Conservation (phyloP, 2,797 vertebrate genomes). For the Neostethus bicornis region DNA sequence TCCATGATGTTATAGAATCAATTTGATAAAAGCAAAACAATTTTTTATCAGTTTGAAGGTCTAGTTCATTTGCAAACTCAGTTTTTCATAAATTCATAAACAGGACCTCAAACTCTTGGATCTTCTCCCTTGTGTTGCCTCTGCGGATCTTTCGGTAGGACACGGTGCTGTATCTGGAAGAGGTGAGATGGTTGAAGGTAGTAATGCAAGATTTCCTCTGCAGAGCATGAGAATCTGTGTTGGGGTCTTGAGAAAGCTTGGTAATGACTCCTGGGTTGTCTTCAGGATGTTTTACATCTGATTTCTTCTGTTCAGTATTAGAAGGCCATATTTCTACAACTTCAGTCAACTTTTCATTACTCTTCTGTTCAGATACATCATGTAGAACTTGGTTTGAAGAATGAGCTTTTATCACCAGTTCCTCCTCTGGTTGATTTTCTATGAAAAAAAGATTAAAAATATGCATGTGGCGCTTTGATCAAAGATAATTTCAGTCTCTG, state of each 20-base stretch:
- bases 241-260: conserved; percentile 35
- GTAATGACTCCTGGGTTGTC: conserved; percentile 34
- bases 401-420: conserved; percentile 10
- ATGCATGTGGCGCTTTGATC: background rate
- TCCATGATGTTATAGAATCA: no score
- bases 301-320: conserved; percentile 48
- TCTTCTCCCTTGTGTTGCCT: conserved; percentile 93
- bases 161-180: conserved; percentile 89
- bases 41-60: background rate
- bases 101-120: conserved; percentile 92
- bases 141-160: conserved; percentile 93
- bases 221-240: conserved; percentile 46
- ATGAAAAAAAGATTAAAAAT: conserved; percentile 15
- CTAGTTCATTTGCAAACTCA: background rate
- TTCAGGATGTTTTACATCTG: conserved; percentile 68
- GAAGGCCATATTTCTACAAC: conserved; percentile 25
- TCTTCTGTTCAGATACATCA: conserved; percentile 14
- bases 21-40: no score
- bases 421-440: conserved; percentile 30
- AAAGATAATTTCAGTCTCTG: background rate
- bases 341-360: conserved; percentile 23
- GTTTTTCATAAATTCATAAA: conserved; percentile 71
- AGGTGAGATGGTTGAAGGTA: conserved; percentile 81
- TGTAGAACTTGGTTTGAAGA: conserved; percentile 10
- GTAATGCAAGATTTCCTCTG: conserved; percentile 57